Percentiles rank a stretch among this genome's conserved stretches.
These are phyloP conservation scores for Holacanthus passer DNA, from an alignment of 2,113 vertebrate genomes.

Conservation along the genomic window DNA sequence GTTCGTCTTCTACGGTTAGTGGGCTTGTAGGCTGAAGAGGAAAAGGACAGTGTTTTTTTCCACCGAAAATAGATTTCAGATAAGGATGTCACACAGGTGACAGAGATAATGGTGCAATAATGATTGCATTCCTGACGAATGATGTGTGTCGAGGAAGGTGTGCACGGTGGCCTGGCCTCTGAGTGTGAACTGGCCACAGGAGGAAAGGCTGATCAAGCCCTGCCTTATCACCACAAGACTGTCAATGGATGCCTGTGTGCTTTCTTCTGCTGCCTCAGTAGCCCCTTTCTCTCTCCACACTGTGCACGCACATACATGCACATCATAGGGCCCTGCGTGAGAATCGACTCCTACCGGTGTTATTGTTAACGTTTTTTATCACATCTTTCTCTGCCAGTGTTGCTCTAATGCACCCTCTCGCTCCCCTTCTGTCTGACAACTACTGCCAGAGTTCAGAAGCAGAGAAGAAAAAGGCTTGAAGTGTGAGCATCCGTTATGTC, in stretches of 20 bases:
- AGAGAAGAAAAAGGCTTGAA: neutral
- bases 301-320: neutral
- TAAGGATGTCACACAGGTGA: constrained; percentile 65
- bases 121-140: constrained; percentile 61
- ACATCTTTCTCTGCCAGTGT: too few species aligned
- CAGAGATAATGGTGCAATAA: constrained; percentile 62
- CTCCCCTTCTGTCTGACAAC: constrained; percentile 1
- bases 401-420: neutral
- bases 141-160: constrained; percentile 25
- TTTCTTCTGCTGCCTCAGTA: constrained; percentile 21
- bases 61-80: constrained; percentile 65
- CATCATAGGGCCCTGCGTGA: neutral
- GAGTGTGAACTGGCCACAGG: constrained; percentile 1
- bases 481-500: neutral
- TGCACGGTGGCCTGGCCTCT: constrained; percentile 1
- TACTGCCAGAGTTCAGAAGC: neutral
- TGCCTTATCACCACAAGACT: constrained; percentile 25
- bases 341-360: neutral
- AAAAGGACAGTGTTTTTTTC: constrained; percentile 24
- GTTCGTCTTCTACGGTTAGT: constrained; percentile 17
- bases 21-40: constrained; percentile 17
- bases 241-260: neutral
- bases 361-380: neutral
- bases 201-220: constrained; percentile 25
- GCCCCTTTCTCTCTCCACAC: constrained; percentile 1